phyloP scores from a whole-genome alignment of 2,888 invertebrate species.

The Prostheceraeus crozeri region DNA sequence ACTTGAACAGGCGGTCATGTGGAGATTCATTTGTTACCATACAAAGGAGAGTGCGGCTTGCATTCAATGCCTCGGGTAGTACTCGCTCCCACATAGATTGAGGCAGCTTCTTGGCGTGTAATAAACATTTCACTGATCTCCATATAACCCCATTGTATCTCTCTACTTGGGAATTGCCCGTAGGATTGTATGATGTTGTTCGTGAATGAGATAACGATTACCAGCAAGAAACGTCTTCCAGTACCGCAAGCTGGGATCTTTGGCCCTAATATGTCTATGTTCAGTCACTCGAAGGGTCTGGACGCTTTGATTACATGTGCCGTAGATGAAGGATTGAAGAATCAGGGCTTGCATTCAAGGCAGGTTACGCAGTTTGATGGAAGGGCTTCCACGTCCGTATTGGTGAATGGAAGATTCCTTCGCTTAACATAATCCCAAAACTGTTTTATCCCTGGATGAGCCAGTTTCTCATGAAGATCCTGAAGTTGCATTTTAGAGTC shows the following conservation, averaged over 20 bases:
- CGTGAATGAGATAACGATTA: slow-evolving; percentile 1
- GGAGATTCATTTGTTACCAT: too few species aligned
- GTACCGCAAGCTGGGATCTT: not conserved
- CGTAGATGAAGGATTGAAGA: not conserved
- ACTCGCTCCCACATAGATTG: too few species aligned
- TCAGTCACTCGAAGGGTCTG: slow-evolving; percentile 2
- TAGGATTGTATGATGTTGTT: not conserved
- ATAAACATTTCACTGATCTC: too few species aligned
- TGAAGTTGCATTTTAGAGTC: not conserved
- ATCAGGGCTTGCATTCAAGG: slow-evolving; percentile 13
- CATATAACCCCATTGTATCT: too few species aligned
- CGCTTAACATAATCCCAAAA: not conserved
- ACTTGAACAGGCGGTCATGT: too few species aligned
- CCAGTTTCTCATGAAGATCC: slow-evolving; percentile 2
- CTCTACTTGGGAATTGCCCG: not conserved
- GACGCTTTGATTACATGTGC: slow-evolving; percentile 16
- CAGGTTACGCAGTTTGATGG: not conserved
- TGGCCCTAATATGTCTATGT: slow-evolving; percentile 13
- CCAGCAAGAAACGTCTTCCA: not conserved
- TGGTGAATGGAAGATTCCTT: not conserved
- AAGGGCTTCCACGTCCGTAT: not conserved
- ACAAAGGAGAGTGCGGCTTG: too few species aligned
- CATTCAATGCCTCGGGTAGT: too few species aligned
- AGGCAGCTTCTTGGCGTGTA: too few species aligned
- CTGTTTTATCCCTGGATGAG: slow-evolving; percentile 1